phyloP scores from a whole-genome alignment of 2,797 vertebrate genomes.

The Carduelis carduelis region DNA sequence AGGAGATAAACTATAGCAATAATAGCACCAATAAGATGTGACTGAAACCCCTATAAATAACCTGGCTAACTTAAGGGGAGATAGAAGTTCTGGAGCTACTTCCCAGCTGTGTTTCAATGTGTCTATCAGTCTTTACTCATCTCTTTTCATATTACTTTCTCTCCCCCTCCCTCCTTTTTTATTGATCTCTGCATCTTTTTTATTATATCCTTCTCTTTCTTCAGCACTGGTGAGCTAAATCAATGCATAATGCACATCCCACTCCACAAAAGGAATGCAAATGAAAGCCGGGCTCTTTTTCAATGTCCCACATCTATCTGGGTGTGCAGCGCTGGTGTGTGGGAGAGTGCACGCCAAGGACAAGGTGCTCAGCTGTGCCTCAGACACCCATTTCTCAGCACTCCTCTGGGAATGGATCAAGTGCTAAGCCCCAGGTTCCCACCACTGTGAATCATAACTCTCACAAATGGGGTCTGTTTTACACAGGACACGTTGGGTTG shows the following conservation, averaged over 20 bases:
- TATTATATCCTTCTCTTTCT: constrained; percentile 58
- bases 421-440: background rate
- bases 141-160: constrained; percentile 52
- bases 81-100: constrained; percentile 19
- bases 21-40: background rate
- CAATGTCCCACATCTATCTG: constrained; percentile 23
- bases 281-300: constrained; percentile 49
- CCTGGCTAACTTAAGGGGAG: constrained; percentile 6
- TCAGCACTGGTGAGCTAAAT: constrained; percentile 46
- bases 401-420: background rate
- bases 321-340: background rate
- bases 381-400: constrained; percentile 30
- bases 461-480: background rate
- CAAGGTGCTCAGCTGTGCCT: constrained; percentile 52
- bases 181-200: constrained; percentile 65
- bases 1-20: background rate
- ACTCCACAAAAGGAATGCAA: constrained; percentile 67
- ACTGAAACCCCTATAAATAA: constrained; percentile 21
- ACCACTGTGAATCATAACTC: background rate
- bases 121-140: constrained; percentile 52
- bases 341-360: constrained; percentile 44
- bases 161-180: constrained; percentile 21
- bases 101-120: constrained; percentile 11
- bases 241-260: constrained; percentile 62
- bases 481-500: background rate